Evolutionary conservation across 2,888 invertebrate genomes (phyloP), one percentile per base, ranked within the genome.

Genomic region (Drosophila sordidula): DNA sequence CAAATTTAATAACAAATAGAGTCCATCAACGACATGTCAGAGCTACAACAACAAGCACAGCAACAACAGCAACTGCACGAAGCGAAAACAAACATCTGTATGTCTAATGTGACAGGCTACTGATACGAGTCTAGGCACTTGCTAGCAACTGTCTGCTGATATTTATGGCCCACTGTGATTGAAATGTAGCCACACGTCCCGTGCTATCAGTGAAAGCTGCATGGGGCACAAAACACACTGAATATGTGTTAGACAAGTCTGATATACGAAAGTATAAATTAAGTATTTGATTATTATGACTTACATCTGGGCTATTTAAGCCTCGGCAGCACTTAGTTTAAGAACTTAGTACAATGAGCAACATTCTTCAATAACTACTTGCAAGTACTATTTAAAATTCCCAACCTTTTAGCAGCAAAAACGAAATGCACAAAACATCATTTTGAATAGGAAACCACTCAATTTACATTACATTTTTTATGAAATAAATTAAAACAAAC

Each of bases 1-100:
- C 45, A 54, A 69, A 71, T 71, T 58, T 81, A 85, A 81, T 85
- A 85, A 81, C 69, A 75, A 78, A 78, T 59, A 58, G 65, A 70
- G 78, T 54, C 70, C 70, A 78, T 80, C 80, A 81, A 55, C 42
- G 14, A 54, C 25, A 67, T 62, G 70, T 44, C 73, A 56, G 47
- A 55, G 36, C 16, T n/a, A 14, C 9, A 65, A 49, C 46, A 61
- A 41, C 38, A 67, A 11, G 29, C 38, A 45, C 22, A 61, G 25
- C 29, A 18, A 6, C 25, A 26, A 8, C 45, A 38, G 12, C 32
- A 49, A 39, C 16, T 26, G 25, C 26, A 44, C 11, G 22, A 25
- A 16, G 55, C 32, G 54, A 44, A 56, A 18, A 47, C 45, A 58
- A 50, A 45, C 42, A 58, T 59, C 55, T 63, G 50, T 45, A 34